These are phyloP conservation scores for Reticulitermes speratus DNA, from an alignment of 1,140 invertebrate genomes.

Conservation along the genomic window DNA sequence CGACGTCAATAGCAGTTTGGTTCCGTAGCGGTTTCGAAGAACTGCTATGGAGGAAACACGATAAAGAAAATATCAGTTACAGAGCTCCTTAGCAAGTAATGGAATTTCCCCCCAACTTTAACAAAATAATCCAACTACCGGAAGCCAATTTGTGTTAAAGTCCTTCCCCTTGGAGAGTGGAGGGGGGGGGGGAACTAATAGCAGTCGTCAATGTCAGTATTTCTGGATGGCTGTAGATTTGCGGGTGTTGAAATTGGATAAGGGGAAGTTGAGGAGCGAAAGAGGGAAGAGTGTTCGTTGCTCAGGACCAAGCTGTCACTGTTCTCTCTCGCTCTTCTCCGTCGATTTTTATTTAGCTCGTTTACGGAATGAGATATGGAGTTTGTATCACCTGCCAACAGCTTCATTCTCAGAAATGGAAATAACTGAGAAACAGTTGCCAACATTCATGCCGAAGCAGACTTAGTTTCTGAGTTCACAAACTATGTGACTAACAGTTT, in stretches of 20 bases:
- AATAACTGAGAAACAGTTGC: too few relatives aligned
- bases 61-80: not conserved
- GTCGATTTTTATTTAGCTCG: not conserved
- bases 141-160: not conserved
- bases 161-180: not conserved
- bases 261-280: not conserved
- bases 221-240: not conserved
- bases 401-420: too few relatives aligned
- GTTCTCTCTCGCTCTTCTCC: not conserved
- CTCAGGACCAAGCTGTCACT: too few relatives aligned
- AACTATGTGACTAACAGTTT: too few relatives aligned
- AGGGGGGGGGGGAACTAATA: not conserved
- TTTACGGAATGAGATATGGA: not conserved
- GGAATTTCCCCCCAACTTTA: not conserved
- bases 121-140: not conserved
- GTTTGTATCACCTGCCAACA: too few relatives aligned
- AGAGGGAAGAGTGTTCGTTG: not conserved
- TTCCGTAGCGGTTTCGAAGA: not conserved
- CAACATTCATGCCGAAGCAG: too few relatives aligned
- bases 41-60: not conserved
- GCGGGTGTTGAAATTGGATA: not conserved
- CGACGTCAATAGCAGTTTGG: not conserved
- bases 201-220: not conserved
- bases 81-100: not conserved
- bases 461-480: too few relatives aligned